These are phyloP conservation scores for Hypothenemus hampei DNA, from an alignment of 1,140 invertebrate genomes.

Conservation along the genomic window DNA sequence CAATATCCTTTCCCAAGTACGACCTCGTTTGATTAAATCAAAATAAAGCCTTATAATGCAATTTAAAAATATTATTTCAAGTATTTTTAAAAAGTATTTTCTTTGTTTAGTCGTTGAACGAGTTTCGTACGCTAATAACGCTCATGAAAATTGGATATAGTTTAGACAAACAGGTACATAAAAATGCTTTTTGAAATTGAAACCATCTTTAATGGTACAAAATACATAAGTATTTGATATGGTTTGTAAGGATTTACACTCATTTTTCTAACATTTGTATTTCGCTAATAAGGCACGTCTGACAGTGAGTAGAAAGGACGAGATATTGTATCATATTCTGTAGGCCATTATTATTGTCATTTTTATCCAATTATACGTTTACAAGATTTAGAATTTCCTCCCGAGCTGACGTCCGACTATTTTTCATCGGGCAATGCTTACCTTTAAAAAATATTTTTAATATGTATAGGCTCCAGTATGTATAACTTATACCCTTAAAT, in stretches of 20 bases:
- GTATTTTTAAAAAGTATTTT: too few relatives aligned
- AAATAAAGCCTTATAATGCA: too few relatives aligned
- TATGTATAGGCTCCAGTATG: constrained; percentile 42
- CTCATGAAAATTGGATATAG: too few relatives aligned
- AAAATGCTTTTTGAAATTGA: constrained; percentile 18
- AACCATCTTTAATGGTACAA: constrained; percentile 47
- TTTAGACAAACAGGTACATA: constrained; percentile 19
- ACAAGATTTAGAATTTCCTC: constrained; percentile 42
- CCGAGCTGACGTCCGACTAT: constrained; percentile 35
- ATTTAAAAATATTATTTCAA: too few relatives aligned
- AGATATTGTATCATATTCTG: constrained; percentile 43
- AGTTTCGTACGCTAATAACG: too few relatives aligned
- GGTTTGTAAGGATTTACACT: constrained; percentile 47
- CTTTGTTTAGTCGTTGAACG: too few relatives aligned
- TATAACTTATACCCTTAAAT: constrained; percentile 44
- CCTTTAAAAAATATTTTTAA: constrained; percentile 43
- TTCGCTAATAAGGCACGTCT: constrained; percentile 28
- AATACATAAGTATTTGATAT: constrained; percentile 46
- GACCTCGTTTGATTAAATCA: too few relatives aligned
- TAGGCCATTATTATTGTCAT: constrained; percentile 40
- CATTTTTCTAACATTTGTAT: constrained; percentile 48
- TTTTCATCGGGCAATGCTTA: constrained; percentile 35
- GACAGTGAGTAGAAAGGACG: constrained; percentile 22
- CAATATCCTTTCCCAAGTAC: too few relatives aligned
- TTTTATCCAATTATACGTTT: constrained; percentile 43